phyloP scores from a whole-genome alignment of 2,113 vertebrate species.

The Toxostoma redivivum region DNA sequence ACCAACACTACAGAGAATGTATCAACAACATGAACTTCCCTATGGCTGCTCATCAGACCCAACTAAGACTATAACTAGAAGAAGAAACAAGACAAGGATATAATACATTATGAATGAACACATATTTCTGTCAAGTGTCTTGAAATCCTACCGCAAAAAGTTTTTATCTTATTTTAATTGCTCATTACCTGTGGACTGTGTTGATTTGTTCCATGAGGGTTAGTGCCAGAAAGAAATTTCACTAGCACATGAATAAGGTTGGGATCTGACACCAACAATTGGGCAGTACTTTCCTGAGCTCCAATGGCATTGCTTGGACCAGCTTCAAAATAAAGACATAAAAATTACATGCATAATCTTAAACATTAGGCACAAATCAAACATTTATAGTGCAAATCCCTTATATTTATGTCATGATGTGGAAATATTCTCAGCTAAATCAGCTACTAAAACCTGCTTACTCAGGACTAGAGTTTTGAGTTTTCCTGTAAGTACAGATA shows the following conservation, averaged over 20 bases:
- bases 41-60: background rate
- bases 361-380: background rate
- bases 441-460: background rate
- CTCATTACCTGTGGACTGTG: conserved; percentile 90
- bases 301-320: conserved; percentile 82
- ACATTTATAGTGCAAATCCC: background rate
- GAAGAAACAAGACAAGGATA: background rate
- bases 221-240: conserved; percentile 95
- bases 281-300: conserved; percentile 92
- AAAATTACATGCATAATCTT: background rate
- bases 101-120: background rate
- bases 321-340: conserved; percentile 61
- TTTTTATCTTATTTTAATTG: background rate
- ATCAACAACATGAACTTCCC: background rate
- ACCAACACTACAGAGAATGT: background rate
- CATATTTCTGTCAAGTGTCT: background rate
- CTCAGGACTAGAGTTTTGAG: background rate
- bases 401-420: background rate
- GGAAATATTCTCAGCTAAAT: background rate
- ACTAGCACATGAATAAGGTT: conserved; percentile 93
- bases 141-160: background rate
- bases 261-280: conserved; percentile 93
- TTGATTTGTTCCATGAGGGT: conserved; percentile 93
- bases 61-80: background rate
- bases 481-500: background rate